A percentile compares a stretch with the other conserved stretches of the same genome.
Evolutionary conservation across 2,888 invertebrate genomes (phyloP).

Genomic region (Odontothrips loti): DNA sequence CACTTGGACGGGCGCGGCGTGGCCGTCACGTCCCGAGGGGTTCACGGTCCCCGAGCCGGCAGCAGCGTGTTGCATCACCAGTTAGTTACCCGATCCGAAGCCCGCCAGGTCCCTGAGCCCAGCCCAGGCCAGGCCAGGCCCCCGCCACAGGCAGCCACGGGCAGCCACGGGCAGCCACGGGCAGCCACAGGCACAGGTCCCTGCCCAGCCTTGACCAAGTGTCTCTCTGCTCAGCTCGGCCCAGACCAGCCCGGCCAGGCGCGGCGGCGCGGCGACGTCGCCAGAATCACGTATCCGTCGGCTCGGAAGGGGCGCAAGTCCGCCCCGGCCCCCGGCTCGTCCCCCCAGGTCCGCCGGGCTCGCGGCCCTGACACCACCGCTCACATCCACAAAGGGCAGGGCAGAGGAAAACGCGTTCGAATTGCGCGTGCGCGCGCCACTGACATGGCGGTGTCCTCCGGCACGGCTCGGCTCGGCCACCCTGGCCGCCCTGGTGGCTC

Average conservation of each 20-base stretch:
- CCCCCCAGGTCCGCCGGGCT: background rate
- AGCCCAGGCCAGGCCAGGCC: background rate
- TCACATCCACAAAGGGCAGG: too few species aligned
- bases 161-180: too few species aligned
- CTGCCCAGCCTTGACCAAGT: constrained; percentile 23
- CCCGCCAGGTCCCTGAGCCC: background rate
- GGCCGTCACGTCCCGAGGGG: background rate
- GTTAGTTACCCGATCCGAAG: constrained; percentile 10
- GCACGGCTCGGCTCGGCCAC: too few species aligned
- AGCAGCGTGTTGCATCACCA: constrained; percentile 13
- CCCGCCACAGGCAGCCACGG: too few species aligned
- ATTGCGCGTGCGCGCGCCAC: too few species aligned
- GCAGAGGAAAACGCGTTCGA: too few species aligned
- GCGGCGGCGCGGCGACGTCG: too few species aligned
- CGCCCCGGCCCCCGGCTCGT: background rate
- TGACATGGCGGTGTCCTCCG: too few species aligned
- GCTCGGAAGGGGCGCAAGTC: too few species aligned
- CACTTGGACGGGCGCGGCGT: background rate
- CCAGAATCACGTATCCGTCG: too few species aligned
- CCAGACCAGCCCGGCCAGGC: background rate
- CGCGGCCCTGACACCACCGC: too few species aligned
- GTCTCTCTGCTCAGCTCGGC: background rate
- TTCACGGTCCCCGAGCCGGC: constrained; percentile 8
- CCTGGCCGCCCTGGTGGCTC: too few species aligned
- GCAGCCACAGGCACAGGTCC: background rate